Percentiles rank a stretch among this genome's conserved stretches.
Evolutionary conservation across 2,888 invertebrate genomes (phyloP).

Genomic region (Acheta domesticus): DNA sequence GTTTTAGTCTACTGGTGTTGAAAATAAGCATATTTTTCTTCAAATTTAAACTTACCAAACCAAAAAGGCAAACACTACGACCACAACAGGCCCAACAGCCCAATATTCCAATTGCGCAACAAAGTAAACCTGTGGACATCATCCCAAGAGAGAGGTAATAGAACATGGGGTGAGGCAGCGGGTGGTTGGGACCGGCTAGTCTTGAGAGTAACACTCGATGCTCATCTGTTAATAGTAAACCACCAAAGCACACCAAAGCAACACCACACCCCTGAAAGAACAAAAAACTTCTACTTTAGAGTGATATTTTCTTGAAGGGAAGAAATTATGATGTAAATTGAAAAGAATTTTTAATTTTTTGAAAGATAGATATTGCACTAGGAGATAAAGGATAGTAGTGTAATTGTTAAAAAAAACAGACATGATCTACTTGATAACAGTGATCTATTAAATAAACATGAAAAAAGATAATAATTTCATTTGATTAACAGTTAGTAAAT

Average conservation of each 20-base stretch:
- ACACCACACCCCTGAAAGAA: slow-evolving; percentile 68
- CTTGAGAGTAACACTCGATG: slow-evolving; percentile 69
- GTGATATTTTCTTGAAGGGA: too few relatives aligned
- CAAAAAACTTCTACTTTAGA: neutral
- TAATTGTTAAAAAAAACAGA: too few relatives aligned
- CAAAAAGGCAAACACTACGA: slow-evolving; percentile 69
- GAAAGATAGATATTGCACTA: too few relatives aligned
- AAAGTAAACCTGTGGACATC: slow-evolving; percentile 64
- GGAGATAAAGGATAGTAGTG: too few relatives aligned
- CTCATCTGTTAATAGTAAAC: slow-evolving; percentile 67
- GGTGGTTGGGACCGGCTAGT: slow-evolving; percentile 60
- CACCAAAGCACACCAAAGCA: slow-evolving; percentile 66
- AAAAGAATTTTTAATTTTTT: too few relatives aligned
- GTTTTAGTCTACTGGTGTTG: too few relatives aligned
- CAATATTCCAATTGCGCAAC: slow-evolving; percentile 65
- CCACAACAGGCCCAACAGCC: slow-evolving; percentile 81
- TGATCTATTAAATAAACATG: too few relatives aligned
- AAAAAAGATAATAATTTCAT: too few relatives aligned
- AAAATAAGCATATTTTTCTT: neutral
- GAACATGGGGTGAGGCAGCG: slow-evolving; percentile 66
- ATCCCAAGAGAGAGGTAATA: slow-evolving; percentile 71
- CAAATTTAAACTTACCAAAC: slow-evolving; percentile 55
- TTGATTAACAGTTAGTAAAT: too few relatives aligned
- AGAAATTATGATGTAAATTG: too few relatives aligned
- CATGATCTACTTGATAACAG: too few relatives aligned